Percentiles rank a stretch among this genome's conserved stretches.
Conservation (phyloP, 2,113 vertebrate genomes). For the Pachyramphus minor region DNA sequence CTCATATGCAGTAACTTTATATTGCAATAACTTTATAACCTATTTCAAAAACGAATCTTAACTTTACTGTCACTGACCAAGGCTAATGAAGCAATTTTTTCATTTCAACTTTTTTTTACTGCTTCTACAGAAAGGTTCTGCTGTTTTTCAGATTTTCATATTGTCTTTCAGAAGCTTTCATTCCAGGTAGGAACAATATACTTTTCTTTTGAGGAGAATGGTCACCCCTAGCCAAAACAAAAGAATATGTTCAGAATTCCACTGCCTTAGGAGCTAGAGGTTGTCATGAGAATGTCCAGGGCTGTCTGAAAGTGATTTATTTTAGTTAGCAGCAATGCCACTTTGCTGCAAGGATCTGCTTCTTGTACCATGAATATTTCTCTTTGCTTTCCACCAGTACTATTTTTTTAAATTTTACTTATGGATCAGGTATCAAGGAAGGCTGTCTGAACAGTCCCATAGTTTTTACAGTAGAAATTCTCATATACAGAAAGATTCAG, state of each 20-base stretch:
- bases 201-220: neutral
- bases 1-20: neutral
- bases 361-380: neutral
- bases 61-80: neutral
- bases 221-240: neutral
- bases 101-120: neutral
- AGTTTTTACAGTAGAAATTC: neutral
- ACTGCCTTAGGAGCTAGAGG: neutral
- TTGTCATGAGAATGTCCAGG: slow-evolving; percentile 24
- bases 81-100: neutral
- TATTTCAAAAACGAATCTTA: neutral
- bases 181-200: neutral
- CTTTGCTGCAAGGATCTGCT: neutral
- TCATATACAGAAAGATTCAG: neutral
- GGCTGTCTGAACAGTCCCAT: neutral
- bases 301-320: neutral
- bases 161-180: neutral
- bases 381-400: neutral
- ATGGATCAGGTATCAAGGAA: neutral
- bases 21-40: neutral
- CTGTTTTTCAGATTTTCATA: neutral
- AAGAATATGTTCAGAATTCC: neutral
- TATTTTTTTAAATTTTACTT: neutral
- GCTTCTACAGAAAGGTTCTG: neutral
- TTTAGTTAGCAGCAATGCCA: neutral